phyloP scores from a whole-genome alignment of 2,888 invertebrate genomes.

The Ephialtes manifestator region DNA sequence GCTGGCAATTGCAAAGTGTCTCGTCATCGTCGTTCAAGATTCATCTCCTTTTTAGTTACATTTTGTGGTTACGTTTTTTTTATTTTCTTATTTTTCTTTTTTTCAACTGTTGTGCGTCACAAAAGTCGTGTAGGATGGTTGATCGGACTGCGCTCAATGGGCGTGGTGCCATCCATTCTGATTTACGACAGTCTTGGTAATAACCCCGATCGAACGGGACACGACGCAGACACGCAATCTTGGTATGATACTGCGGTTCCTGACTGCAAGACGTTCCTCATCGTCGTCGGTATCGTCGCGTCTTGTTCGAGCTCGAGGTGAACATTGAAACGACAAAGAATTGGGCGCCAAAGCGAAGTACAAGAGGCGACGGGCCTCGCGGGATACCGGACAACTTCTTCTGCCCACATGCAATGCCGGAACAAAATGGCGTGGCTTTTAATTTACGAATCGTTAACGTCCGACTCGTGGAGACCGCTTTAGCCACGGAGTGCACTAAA shows the following conservation, averaged over 20 bases:
- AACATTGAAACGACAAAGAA: slow-evolving; percentile 47
- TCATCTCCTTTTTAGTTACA: slow-evolving; percentile 10
- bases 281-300: slow-evolving; percentile 43
- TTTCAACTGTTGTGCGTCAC: not conserved
- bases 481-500: slow-evolving; percentile 44
- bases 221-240: slow-evolving; percentile 34
- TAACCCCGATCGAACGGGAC: slow-evolving; percentile 59
- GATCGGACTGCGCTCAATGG: slow-evolving; percentile 25
- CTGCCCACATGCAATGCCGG: slow-evolving; percentile 72
- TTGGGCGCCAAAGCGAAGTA: slow-evolving; percentile 42
- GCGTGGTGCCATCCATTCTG: slow-evolving; percentile 58
- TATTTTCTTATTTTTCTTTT: not conserved
- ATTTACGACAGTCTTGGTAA: slow-evolving; percentile 62
- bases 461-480: slow-evolving; percentile 67
- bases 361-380: slow-evolving; percentile 52
- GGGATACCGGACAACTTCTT: slow-evolving; percentile 75
- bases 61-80: not conserved
- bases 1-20: slow-evolving; percentile 26
- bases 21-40: slow-evolving; percentile 27
- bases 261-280: slow-evolving; percentile 61
- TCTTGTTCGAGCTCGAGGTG: slow-evolving; percentile 34
- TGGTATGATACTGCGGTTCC: slow-evolving; percentile 10
- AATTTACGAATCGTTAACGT: slow-evolving; percentile 84
- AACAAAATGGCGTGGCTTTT: slow-evolving; percentile 78
- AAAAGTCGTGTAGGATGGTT: slow-evolving; percentile 4